A percentile compares a stretch with the other conserved stretches of the same genome.
phyloP scores from a whole-genome alignment of 2,888 invertebrate species.

The Arge pagana region DNA sequence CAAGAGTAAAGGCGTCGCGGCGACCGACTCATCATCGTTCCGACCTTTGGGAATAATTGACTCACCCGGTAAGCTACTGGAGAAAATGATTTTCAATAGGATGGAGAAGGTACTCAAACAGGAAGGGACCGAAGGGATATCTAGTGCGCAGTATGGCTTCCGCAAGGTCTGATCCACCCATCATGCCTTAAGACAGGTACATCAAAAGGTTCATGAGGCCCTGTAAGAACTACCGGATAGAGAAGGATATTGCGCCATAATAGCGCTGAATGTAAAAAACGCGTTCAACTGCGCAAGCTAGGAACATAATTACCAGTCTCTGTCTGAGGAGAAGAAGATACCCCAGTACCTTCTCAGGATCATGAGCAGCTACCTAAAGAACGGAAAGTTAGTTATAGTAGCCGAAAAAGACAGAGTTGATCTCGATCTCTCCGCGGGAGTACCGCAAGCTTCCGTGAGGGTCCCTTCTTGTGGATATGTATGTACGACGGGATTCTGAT shows the following conservation, averaged over 20 bases:
- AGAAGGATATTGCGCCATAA: not conserved
- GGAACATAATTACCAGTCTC: not conserved
- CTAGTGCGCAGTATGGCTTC: constrained; percentile 1
- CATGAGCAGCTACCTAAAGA: not conserved
- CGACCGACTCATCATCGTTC: not conserved
- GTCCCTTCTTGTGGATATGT: constrained; percentile 10
- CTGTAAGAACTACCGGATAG: not conserved
- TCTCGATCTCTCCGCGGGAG: not conserved
- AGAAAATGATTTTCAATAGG: not conserved
- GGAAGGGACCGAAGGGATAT: not conserved
- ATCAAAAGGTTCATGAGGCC: not conserved
- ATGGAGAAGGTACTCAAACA: not conserved
- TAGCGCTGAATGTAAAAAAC: constrained; percentile 1
- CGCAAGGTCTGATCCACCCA: not conserved
- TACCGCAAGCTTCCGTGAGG: constrained; percentile 3
- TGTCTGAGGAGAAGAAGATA: not conserved
- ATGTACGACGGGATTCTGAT: constrained; percentile 7
- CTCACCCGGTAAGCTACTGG: constrained; percentile 2
- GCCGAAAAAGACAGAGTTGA: not conserved
- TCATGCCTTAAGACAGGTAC: not conserved
- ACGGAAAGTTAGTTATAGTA: not conserved
- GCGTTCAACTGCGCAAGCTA: not conserved
- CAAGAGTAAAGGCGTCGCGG: not conserved
- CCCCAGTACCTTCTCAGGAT: not conserved
- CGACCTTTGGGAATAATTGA: not conserved